These are phyloP conservation scores for Dasyprocta punctata DNA, from an alignment of 2,113 vertebrate species.

Conservation along the genomic window DNA sequence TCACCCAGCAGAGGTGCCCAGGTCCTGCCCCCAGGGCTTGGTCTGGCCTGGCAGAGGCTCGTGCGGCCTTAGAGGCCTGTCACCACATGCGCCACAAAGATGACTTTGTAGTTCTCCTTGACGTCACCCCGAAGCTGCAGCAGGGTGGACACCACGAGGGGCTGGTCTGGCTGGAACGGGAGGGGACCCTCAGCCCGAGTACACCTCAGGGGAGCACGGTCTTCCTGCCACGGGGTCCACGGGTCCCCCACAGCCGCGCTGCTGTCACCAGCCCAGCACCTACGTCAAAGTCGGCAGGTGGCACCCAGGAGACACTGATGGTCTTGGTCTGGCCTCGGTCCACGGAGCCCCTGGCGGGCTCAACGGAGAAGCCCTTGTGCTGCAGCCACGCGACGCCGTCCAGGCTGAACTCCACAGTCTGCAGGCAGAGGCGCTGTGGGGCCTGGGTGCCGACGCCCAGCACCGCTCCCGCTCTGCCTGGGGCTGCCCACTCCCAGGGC, in stretches of 20 bases:
- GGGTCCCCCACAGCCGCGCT: neutral
- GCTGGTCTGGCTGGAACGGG: slow-evolving; percentile 85
- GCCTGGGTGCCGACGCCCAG: neutral
- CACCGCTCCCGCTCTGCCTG: neutral
- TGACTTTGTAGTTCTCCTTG: slow-evolving; percentile 87
- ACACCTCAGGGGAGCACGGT: neutral
- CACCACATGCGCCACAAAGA: slow-evolving; percentile 82
- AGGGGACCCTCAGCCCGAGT: neutral
- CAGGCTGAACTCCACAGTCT: slow-evolving; percentile 89
- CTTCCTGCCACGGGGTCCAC: neutral
- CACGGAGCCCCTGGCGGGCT: slow-evolving; percentile 84
- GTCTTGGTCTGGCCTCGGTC: slow-evolving; percentile 86
- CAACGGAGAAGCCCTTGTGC: slow-evolving; percentile 90
- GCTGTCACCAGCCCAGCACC: slow-evolving; percentile 38
- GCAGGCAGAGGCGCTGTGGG: neutral
- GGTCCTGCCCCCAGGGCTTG: neutral
- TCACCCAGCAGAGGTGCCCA: neutral
- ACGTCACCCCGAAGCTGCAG: slow-evolving; percentile 90
- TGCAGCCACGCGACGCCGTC: slow-evolving; percentile 84
- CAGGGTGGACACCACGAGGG: slow-evolving; percentile 84
- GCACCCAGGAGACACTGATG: slow-evolving; percentile 91
- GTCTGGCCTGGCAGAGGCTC: neutral
- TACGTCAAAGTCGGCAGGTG: slow-evolving; percentile 88
- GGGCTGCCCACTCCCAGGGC: neutral
- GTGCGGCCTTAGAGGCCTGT: slow-evolving; percentile 41